phyloP scores from a whole-genome alignment of 1,140 invertebrate genomes.

The Limonius californicus region DNA sequence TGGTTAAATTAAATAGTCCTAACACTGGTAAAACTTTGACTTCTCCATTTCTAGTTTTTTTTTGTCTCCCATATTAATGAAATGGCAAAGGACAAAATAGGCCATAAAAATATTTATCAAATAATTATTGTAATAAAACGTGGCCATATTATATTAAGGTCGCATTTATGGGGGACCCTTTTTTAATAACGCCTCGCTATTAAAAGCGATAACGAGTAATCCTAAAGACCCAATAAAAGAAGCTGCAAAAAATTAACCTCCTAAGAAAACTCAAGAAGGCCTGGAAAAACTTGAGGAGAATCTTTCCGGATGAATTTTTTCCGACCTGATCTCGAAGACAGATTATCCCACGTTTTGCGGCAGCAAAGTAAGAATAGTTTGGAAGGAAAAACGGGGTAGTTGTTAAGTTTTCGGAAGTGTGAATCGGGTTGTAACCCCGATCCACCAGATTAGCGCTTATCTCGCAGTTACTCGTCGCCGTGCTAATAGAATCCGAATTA shows the following conservation, averaged over 20 bases:
- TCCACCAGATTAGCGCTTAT: conserved; percentile 30
- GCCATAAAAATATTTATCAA: no score
- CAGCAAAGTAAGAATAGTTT: conserved; percentile 9
- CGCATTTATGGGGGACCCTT: no score
- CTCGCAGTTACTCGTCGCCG: conserved; percentile 29
- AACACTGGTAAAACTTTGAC: no score
- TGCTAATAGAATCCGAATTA: conserved; percentile 34
- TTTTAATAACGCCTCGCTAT: neutral
- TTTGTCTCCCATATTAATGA: no score
- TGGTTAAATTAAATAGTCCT: no score
- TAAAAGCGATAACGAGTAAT: neutral
- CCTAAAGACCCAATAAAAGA: neutral
- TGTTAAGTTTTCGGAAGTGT: conserved; percentile 22
- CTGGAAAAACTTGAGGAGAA: neutral
- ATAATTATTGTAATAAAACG: no score
- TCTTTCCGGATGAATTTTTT: neutral
- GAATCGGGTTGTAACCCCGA: conserved; percentile 19
- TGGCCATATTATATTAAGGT: no score
- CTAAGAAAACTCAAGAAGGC: neutral
- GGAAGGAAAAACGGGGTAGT: neutral
- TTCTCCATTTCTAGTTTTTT: no score
- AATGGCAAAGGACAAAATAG: no score
- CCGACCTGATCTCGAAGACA: neutral
- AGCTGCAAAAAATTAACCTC: neutral
- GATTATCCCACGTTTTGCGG: conserved; percentile 13